Base-by-base conservation (phyloP, 1,140 invertebrate genomes). In the Phymastichus coffea region DNA sequence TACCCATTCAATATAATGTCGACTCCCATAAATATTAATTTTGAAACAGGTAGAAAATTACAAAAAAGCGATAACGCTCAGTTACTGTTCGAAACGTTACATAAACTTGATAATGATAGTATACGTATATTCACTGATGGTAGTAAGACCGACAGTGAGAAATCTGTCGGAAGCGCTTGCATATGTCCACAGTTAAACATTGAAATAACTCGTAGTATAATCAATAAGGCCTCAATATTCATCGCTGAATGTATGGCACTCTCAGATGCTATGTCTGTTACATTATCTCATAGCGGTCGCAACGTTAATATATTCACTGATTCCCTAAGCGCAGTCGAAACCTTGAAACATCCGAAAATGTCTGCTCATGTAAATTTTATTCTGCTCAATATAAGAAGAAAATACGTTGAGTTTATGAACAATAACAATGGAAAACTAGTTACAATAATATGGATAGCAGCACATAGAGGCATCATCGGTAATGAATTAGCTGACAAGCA, bases 231-330 rank as follows among this genome's bases (percentile, higher is more conserved):
- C 10, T 57, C 56, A 22, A 20, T 57, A 17, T 49, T 38, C 23
- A 49, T 44, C 10, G 56, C 46, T 10, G 56, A 57, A 25, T 37
- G 56, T 40, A 47, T 49, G 12, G 56, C 56, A 4, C 12, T 57
- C 10, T 23, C 12, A 1, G 15, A 25, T 15, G 56, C 56, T 30
- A 6, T 30, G 6, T 6, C 6, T 30, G 12, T 30, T 12, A 12
- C 12, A 6, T 12, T 30, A 8, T 8, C 6, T 30, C 28, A 30
- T 30, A 6, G 6, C 6, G 28, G 12, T 8, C 28, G 12, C 28
- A 30, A 30, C 28, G 6, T 30, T 30, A 30, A 30, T 8, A 30
- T 30, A 30, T 12, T 30, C 12, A 30, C 28, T 30, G 28, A 30
- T 12, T 30, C 28, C 12, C 19, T 48, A 41, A 57, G 56, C 30